These are phyloP conservation scores for Pangasius krempfi DNA, from an alignment of 2,797 vertebrate genomes.

Conservation along the genomic window DNA sequence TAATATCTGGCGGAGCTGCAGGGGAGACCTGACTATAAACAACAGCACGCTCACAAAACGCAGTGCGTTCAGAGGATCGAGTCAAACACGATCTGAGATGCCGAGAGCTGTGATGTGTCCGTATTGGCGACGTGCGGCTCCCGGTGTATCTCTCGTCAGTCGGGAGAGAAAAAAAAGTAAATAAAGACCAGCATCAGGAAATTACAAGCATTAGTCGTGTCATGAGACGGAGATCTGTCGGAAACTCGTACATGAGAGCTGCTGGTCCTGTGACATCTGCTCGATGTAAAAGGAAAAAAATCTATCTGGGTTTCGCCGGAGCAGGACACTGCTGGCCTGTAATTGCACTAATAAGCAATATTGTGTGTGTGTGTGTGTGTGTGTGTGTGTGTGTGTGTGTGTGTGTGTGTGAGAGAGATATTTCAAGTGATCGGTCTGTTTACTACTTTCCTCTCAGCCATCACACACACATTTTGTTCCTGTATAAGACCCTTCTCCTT, in stretches of 20 bases:
- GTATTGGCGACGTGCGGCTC: no score
- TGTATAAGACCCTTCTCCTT: no score
- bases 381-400: background rate
- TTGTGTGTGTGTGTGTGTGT: background rate
- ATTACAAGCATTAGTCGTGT: background rate
- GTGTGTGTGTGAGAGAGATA: background rate
- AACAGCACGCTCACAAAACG: background rate
- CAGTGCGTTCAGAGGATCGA: background rate
- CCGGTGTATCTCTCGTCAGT: no score
- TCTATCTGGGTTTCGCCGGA: background rate
- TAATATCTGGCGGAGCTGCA: no score
- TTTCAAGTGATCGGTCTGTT: background rate
- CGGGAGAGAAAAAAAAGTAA: no score
- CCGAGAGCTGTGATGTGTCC: no score
- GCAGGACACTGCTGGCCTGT: background rate
- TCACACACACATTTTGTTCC: background rate
- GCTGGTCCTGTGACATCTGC: background rate
- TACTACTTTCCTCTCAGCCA: background rate
- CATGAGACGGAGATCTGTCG: background rate
- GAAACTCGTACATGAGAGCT: background rate
- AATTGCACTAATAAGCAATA: background rate
- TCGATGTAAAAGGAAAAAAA: background rate
- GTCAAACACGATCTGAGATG: no score
- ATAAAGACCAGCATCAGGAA: background rate
- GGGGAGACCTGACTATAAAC: no score